Evolutionary conservation across 1,140 invertebrate species (phyloP).

Genomic region (Cylas formicarius): DNA sequence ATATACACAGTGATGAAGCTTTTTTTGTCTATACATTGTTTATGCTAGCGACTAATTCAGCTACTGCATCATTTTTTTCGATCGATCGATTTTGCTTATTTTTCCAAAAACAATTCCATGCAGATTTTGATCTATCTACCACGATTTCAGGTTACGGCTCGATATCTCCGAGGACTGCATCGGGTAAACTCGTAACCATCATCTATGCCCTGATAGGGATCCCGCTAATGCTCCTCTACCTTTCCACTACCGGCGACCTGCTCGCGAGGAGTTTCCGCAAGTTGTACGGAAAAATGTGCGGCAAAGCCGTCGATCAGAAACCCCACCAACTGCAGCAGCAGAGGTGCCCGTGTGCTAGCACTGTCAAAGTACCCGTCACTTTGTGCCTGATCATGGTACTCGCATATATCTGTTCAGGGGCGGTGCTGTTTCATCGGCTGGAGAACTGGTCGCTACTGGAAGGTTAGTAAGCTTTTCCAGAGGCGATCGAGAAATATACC

Average conservation of each 20-base stretch:
- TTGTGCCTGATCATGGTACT: conserved; percentile 84
- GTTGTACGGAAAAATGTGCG: conserved; percentile 49
- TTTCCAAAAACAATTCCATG: no score
- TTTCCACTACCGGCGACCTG: conserved; percentile 77
- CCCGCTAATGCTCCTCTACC: conserved; percentile 81
- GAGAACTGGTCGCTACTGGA: conserved; percentile 89
- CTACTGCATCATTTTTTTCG: no score
- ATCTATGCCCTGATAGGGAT: conserved; percentile 84
- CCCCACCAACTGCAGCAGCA: conserved; percentile 24
- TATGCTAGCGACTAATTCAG: no score
- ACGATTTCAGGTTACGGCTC: conserved; percentile 88
- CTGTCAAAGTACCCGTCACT: conserved; percentile 71
- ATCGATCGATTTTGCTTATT: no score
- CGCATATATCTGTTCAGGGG: conserved; percentile 84
- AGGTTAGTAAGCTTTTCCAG: no score
- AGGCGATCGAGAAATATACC: no score
- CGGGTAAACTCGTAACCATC: conserved; percentile 81
- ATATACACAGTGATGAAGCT: no score
- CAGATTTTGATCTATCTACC: no score
- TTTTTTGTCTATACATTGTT: no score
- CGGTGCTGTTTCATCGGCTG: conserved; percentile 81
- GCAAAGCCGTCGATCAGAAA: conserved; percentile 8
- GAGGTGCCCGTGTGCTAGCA: conserved; percentile 45
- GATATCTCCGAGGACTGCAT: conserved; percentile 81
- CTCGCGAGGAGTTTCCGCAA: conserved; percentile 54